Conservation (phyloP, 1,140 invertebrate genomes). For the Drosophila nikananu region DNA sequence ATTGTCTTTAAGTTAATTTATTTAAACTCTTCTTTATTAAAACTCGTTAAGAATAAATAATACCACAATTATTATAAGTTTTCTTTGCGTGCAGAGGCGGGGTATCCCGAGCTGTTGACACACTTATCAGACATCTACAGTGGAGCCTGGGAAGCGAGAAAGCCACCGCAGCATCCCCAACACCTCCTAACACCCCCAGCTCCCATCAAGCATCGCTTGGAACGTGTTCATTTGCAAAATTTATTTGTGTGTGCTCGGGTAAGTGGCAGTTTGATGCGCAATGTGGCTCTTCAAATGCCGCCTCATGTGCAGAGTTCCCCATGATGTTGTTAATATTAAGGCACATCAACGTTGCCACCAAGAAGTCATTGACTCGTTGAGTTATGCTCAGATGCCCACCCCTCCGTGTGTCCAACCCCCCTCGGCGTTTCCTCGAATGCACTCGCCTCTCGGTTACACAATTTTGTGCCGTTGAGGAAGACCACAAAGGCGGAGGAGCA, state of each 20-base stretch:
- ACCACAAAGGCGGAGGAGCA: slow-evolving; percentile 27
- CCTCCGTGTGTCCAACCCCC: slow-evolving; percentile 4
- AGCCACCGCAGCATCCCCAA: background rate
- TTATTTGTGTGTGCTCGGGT: slow-evolving; percentile 80
- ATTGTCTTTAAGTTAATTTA: background rate
- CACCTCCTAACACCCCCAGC: background rate
- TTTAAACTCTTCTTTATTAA: background rate
- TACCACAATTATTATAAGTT: background rate
- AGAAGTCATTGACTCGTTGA: slow-evolving; percentile 85
- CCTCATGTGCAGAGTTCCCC: slow-evolving; percentile 56
- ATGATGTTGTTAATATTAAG: slow-evolving; percentile 83
- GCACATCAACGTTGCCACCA: slow-evolving; percentile 84
- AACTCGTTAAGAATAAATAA: background rate
- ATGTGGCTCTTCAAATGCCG: slow-evolving; percentile 78
- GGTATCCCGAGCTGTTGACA: slow-evolving; percentile 70
- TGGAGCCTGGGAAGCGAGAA: slow-evolving; percentile 13
- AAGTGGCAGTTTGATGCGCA: slow-evolving; percentile 83
- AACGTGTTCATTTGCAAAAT: slow-evolving; percentile 84
- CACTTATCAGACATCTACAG: slow-evolving; percentile 72
- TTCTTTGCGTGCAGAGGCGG: slow-evolving; percentile 8
- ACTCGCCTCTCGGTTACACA: slow-evolving; percentile 37
- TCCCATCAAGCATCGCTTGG: slow-evolving; percentile 61
- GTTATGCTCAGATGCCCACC: slow-evolving; percentile 72
- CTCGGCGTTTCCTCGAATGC: slow-evolving; percentile 19
- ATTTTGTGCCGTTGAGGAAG: slow-evolving; percentile 29